Base-by-base conservation (phyloP, 2,113 vertebrate species). In the Pleuronectes platessa region DNA sequence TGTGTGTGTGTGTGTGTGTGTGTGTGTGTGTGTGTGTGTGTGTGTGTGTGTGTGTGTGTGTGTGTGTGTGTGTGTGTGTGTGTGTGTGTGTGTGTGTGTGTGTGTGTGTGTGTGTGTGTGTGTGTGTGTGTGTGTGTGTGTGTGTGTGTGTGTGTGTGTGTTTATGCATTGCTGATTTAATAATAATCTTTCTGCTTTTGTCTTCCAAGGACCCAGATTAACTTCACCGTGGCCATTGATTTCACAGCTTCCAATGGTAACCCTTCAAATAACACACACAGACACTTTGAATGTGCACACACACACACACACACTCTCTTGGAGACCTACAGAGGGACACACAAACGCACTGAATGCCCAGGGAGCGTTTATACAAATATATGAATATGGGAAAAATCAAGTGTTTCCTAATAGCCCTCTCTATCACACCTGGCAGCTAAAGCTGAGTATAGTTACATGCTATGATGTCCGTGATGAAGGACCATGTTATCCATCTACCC, bases 161-260 rank as follows among this genome's bases (percentile, higher is more conserved):
- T 26, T n/a, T n/a, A n/a, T 51, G 2, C 2, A n/a, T 31, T 67
- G 69, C 67, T 78, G n/a, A 90, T 86, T 81, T 79, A 84, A 71
- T 5, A 71, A 75, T 66, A 11, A 51, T 61, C 24, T 83, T 24
- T 86, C 24, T 83, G 15, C 84, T 94, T 90, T 94, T 93, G 75
- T 94, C 89, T 92, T 92, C 24, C 90, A 79, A 99, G 98, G 90
- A 99, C 97, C 0, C 98, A 99, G 93, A 99, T 99, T 90, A 99
- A 99, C 95, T 99, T 99, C 93, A 99, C 98, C 10, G 97, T 99
- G 61, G 98, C 98, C 82, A 99, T 99, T 91, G 98, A 99, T 93
- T 99, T 99, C 93, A 99, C 98, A 76, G 97, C 98, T 81, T 99
- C 98, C 67, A 99, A 99, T 64, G 98, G 98, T 99, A 90, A 98